A percentile compares a stretch with the other conserved stretches of the same genome.
phyloP scores from a whole-genome alignment of 2,888 invertebrate genomes.

The Apodemia duryi region DNA sequence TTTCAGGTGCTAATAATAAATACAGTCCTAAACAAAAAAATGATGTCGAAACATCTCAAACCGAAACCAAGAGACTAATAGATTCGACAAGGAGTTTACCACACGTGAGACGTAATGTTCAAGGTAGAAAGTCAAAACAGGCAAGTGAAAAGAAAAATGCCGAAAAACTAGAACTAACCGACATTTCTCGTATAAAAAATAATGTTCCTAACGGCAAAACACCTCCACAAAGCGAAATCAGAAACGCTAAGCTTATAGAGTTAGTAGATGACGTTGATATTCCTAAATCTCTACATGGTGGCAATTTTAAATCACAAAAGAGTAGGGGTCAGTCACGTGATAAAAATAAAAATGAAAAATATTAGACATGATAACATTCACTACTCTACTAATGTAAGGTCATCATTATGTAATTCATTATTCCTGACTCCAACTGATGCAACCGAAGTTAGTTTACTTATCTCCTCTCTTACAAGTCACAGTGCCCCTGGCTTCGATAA shows the following conservation, averaged over 20 bases:
- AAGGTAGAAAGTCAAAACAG: constrained; percentile 4
- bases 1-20: neutral
- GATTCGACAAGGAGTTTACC: constrained; percentile 16
- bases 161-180: neutral
- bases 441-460: too few species aligned
- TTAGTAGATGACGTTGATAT: constrained; percentile 36
- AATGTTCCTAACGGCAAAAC: neutral
- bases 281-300: constrained; percentile 45
- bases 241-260: constrained; percentile 48
- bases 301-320: constrained; percentile 43
- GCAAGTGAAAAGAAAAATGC: neutral
- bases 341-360: constrained; percentile 45
- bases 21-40: constrained; percentile 27
- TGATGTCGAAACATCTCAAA: constrained; percentile 54
- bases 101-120: neutral
- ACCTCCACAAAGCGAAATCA: constrained; percentile 20
- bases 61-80: constrained; percentile 36
- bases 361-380: too few species aligned
- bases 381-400: too few species aligned
- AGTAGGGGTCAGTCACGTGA: constrained; percentile 34
- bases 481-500: too few species aligned
- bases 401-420: too few species aligned
- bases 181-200: neutral
- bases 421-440: too few species aligned
- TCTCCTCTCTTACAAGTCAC: too few species aligned